Percentiles rank a stretch among this genome's conserved stretches.
Evolutionary conservation across 2,113 vertebrate genomes (phyloP).

Genomic region (Daphoenositta chrysoptera): DNA sequence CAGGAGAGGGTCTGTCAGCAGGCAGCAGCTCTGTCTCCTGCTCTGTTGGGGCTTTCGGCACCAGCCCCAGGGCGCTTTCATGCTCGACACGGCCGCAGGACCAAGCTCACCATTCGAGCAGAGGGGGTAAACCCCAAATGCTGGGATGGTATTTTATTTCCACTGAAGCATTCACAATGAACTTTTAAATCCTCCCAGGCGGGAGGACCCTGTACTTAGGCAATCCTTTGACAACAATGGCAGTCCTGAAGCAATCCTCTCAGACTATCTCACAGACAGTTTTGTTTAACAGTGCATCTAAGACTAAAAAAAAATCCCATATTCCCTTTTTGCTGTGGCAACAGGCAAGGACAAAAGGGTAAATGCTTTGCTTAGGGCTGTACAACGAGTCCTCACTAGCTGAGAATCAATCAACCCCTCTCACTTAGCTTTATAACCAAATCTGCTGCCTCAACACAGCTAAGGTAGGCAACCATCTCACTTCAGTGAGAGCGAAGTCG

Average conservation of each 20-base stretch:
- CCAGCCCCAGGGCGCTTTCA: neutral
- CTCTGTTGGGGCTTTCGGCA: neutral
- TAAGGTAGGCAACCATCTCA: neutral
- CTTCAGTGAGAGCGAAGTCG: neutral
- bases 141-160: neutral
- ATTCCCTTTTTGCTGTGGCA: neutral
- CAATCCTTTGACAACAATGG: neutral
- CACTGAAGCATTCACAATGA: neutral
- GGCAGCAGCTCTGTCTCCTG: neutral
- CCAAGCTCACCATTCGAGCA: neutral
- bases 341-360: neutral
- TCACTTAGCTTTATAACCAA: neutral
- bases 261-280: neutral
- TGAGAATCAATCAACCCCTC: neutral
- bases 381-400: neutral
- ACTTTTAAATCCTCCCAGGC: neutral
- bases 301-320: neutral
- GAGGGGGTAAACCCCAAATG: neutral
- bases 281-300: neutral
- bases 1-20: neutral
- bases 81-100: accelerated
- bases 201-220: neutral
- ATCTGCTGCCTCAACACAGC: neutral
- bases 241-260: neutral
- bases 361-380: neutral